A percentile compares a stretch with the other conserved stretches of the same genome.
These are phyloP conservation scores for Phataginus tricuspis DNA, from an alignment of 2,797 vertebrate genomes.

Conservation along the genomic window DNA sequence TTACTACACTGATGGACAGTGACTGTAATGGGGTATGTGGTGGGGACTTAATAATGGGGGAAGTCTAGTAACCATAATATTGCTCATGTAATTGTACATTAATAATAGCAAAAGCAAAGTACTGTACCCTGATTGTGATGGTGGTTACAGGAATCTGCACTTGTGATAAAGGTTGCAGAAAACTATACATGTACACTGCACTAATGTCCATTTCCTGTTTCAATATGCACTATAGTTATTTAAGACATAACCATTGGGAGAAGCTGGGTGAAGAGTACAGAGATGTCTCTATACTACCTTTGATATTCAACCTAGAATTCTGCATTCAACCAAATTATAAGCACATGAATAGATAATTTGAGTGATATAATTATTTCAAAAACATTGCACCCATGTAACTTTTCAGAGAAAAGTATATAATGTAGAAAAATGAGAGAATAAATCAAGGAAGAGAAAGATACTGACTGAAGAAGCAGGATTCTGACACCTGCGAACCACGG, in stretches of 20 bases:
- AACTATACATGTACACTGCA: not conserved
- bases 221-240: too few relatives aligned
- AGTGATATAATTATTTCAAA: not conserved
- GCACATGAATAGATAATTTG: not conserved
- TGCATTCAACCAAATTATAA: not conserved
- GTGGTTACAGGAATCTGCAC: not conserved
- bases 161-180: not conserved
- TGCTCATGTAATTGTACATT: too few relatives aligned
- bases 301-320: not conserved
- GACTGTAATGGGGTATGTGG: too few relatives aligned
- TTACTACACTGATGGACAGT: not conserved
- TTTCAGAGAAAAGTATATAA: not conserved
- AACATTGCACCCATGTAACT: not conserved
- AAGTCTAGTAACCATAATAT: too few relatives aligned
- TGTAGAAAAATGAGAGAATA: not conserved
- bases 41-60: too few relatives aligned
- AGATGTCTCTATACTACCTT: not conserved
- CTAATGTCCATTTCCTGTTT: not conserved
- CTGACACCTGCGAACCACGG: not conserved
- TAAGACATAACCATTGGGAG: not conserved
- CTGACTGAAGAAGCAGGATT: not conserved
- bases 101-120: not conserved
- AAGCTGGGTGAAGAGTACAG: not conserved
- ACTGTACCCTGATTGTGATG: not conserved
- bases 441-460: not conserved